Percentiles rank a stretch among this genome's conserved stretches.
These are phyloP conservation scores for Macrocentrus cingulum DNA, from an alignment of 1,140 invertebrate genomes.

Conservation along the genomic window DNA sequence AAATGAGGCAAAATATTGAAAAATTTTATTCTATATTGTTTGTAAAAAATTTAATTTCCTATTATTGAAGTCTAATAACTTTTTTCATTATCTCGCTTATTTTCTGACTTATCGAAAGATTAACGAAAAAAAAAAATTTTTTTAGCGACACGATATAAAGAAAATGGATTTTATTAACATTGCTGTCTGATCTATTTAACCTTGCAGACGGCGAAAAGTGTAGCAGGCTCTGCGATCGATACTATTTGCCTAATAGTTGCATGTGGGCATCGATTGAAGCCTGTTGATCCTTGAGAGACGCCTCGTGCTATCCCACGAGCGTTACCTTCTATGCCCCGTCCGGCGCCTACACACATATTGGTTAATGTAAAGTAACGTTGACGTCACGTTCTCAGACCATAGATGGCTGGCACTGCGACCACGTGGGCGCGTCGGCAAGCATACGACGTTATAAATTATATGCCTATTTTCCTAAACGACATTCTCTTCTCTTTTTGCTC, in stretches of 20 bases:
- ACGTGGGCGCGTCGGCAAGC: constrained; percentile 40
- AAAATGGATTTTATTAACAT: constrained; percentile 7
- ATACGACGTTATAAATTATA: constrained; percentile 44
- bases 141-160: too few species aligned
- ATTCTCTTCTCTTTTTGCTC: constrained; percentile 11
- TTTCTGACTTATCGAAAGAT: too few species aligned
- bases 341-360: constrained; percentile 42
- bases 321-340: constrained; percentile 43
- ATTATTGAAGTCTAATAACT: too few species aligned
- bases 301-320: constrained; percentile 41
- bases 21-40: too few species aligned
- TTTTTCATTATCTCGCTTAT: too few species aligned
- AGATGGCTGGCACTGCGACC: constrained; percentile 39
- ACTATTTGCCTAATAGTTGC: constrained; percentile 16
- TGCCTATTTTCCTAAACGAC: constrained; percentile 34
- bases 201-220: too few species aligned
- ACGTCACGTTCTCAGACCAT: constrained; percentile 44
- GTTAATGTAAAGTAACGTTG: constrained; percentile 45
- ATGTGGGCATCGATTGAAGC: constrained; percentile 29
- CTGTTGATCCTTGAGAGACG: constrained; percentile 30
- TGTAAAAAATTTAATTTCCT: too few species aligned
- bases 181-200: too few species aligned
- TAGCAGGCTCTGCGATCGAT: too few species aligned
- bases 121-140: too few species aligned
- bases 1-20: too few species aligned